Evolutionary conservation across 2,113 vertebrate species (phyloP), one percentile per base, ranked within the genome.

Genomic region (Fukomys damarensis): DNA sequence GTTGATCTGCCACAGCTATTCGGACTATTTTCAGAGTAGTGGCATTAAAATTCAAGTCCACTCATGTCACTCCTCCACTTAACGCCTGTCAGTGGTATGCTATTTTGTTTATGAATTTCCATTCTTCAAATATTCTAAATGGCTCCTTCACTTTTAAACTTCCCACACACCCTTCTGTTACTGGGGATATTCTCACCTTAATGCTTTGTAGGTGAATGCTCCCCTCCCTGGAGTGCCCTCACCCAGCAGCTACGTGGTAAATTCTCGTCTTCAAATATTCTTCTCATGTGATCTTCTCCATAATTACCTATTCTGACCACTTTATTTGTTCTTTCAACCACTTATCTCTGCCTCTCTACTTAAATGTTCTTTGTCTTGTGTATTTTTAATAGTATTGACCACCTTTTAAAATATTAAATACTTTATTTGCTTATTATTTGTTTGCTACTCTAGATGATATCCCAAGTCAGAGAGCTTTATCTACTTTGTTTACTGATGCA

Each of bases 21-120:
- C 2, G 54, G 7, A 66, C n/a, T 79, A 10, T 52, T 79, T 52
- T 54, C 77, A 82, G 65, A n/a, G 46, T 4, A 77, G 38, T 7
- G 32, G 3, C 89, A 30, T 68, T 89, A 66, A 58, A 81, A 35
- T 83, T 11, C 24, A n/a, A 38, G 2, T 49, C 16, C 49, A 10
- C 20, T 80, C 14, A 4, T 30, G 22, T 58, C 35, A 24, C 5
- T 84, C 19, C 16, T 86, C n/a, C 32, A 7, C 43, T 93, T 61
- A 92, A 35, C 6, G 84, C 9, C 59, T 20, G 84, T 4, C 26
- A 72, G 9, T 46, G 17, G 13, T 82, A 63, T 85, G 24, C 1
- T 35, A 7, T 26, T 89, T 96, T 89, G 19, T 26, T 91, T 41
- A 77, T 89, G 46, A 72, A 49, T 10, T 49, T 92, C 17, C 14